phyloP scores from a whole-genome alignment of 2,888 invertebrate genomes.

The Dermolepida albohirtum region DNA sequence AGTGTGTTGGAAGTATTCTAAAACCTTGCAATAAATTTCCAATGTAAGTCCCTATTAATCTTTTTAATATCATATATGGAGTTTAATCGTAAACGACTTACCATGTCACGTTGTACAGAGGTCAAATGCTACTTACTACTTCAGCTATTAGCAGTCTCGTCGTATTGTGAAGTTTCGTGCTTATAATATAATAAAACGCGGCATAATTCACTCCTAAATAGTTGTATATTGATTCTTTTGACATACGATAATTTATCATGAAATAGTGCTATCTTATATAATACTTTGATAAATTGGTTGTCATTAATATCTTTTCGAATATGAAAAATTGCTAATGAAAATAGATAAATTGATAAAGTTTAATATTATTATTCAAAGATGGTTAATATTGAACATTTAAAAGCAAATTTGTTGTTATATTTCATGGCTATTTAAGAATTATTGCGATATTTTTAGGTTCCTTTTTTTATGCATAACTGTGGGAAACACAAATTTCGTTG shows the following conservation, averaged over 20 bases:
- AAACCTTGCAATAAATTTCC: constrained; percentile 17
- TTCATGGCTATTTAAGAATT: no score
- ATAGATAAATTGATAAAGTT: constrained; percentile 5
- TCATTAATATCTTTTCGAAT: constrained; percentile 14
- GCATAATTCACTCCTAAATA: constrained; percentile 37
- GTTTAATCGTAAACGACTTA: constrained; percentile 35
- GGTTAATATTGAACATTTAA: no score
- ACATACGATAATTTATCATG: constrained; percentile 34
- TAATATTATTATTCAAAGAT: no score
- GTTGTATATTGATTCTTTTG: constrained; percentile 38
- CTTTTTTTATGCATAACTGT: no score
- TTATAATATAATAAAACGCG: constrained; percentile 27
- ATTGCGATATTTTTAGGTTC: no score
- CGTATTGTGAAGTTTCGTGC: constrained; percentile 2
- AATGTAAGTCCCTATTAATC: constrained; percentile 37
- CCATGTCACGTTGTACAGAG: constrained; percentile 22
- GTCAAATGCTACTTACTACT: constrained; percentile 40
- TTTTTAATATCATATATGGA: constrained; percentile 36
- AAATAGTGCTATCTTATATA: constrained; percentile 17
- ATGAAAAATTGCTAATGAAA: constrained; percentile 7
- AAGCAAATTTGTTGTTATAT: no score
- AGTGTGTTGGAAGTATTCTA: constrained; percentile 6
- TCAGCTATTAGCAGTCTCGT: constrained; percentile 22
- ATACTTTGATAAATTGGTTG: constrained; percentile 11
- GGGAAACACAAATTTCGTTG: no score